Evolutionary conservation across 2,888 invertebrate species (phyloP).

Genomic region (Archips xylosteana): DNA sequence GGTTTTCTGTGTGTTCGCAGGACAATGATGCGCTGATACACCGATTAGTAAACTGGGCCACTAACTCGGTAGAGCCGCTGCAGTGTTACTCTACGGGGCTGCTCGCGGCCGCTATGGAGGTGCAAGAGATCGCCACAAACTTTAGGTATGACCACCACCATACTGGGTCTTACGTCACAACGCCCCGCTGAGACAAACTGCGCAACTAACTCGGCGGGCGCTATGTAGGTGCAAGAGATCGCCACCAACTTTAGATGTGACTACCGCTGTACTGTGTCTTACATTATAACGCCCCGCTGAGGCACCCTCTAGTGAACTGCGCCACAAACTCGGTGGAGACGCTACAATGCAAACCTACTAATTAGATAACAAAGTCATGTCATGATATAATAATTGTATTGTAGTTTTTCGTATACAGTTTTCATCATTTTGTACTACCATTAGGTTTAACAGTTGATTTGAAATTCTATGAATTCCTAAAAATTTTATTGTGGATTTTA

Average conservation of each 20-base stretch:
- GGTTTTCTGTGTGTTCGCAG: conserved; percentile 59
- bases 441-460: too few species aligned
- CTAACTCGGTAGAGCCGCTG: conserved; percentile 94
- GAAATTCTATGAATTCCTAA: too few species aligned
- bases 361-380: too few species aligned
- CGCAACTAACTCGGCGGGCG: conserved; percentile 89
- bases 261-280: too few species aligned
- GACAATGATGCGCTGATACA: conserved; percentile 95
- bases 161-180: too few species aligned
- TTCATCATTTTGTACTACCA: too few species aligned
- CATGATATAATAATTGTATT: too few species aligned
- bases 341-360: conserved; percentile 95
- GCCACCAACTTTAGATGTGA: conserved; percentile 90
- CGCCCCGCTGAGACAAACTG: too few species aligned
- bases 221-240: conserved; percentile 98
- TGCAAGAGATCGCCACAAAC: conserved; percentile 96
- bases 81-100: conserved; percentile 98
- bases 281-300: conserved; percentile 88
- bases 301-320: conserved; percentile 90
- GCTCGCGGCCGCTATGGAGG: conserved; percentile 98
- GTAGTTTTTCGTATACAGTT: too few species aligned
- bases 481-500: too few species aligned
- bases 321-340: conserved; percentile 95
- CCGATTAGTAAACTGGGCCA: conserved; percentile 95
- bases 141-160: conserved; percentile 66